Base-by-base conservation (phyloP, 2,113 vertebrate species). In the Microcebus jonahi region DNA sequence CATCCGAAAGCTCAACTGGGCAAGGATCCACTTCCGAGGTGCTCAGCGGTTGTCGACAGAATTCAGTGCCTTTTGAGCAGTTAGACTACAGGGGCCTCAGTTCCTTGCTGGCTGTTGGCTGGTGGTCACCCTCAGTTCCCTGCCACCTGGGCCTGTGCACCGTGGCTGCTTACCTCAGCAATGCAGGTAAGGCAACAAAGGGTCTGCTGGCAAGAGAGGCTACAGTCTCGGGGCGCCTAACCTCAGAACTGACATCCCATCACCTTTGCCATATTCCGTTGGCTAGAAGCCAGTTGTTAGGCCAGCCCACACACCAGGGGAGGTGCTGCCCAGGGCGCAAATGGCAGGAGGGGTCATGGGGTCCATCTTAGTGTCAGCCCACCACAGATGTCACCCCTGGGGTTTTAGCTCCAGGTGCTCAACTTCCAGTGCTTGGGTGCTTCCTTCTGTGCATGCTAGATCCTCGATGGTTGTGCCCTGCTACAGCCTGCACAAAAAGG, bases 341-440 rank as follows among this genome's bases (percentile, higher is more conserved):
- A 13, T 7, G 23, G 18, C 31, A 29, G 73, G 39, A 0, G 1
- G 11, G 29, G 0, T 39, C n/a, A 2, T 1, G 4, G 34, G n/a
- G 8, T 14, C 42, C 42, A 55, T 65, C 17, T n/a, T 27, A 21
- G 68, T 59, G 12, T 77, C 17, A 45, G 36, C 59, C 10, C 2
- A 9, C 82, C 48, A 10, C 3, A 67, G 79, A 65, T 65, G 23
- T 20, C 55, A 21, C 11, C 13, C 5, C 17, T 61, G 80, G 45
- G 65, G 12, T 8, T 57, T 83, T 70, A 50, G 39, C 36, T 55
- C 36, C 8, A 2, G 15, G 23, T 27, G 53, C 9, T 31, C 53
- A 5, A 42, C 25, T 17, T 36, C 70, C 17, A 9, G 0, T 6
- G 12, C 87, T 29, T 36, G 25, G 21, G 29, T 29, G 81, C 83